phyloP scores from a whole-genome alignment of 2,888 invertebrate genomes.

The Carpatolechia fugitivella region DNA sequence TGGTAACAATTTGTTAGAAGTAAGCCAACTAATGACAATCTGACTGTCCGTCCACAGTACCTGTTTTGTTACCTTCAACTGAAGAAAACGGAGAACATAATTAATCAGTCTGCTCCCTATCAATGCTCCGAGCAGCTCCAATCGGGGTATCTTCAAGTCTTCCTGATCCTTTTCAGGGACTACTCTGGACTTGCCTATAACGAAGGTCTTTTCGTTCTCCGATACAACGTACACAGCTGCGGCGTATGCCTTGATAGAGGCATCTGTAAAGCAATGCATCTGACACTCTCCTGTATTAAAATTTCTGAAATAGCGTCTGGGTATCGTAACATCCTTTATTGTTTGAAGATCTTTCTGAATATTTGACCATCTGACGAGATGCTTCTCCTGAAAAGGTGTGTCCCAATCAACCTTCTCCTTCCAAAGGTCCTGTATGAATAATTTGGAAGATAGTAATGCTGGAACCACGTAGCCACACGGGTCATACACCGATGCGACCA shows the following conservation, averaged over 20 bases:
- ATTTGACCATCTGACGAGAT: background rate
- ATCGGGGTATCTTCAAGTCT: background rate
- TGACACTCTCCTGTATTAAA: too few relatives aligned
- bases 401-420: constrained; percentile 17
- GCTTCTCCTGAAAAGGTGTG: background rate
- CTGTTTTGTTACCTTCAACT: background rate
- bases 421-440: constrained; percentile 17
- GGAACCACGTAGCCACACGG: constrained; percentile 21
- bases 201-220: background rate
- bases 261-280: too few relatives aligned
- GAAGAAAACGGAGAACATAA: background rate
- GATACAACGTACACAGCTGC: too few relatives aligned
- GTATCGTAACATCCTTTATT: too few relatives aligned
- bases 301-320: too few relatives aligned
- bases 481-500: constrained; percentile 18
- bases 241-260: too few relatives aligned
- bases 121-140: background rate
- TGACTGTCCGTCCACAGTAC: background rate
- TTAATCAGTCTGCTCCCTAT: background rate
- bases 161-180: background rate
- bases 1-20: background rate
- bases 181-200: background rate
- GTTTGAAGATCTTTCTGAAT: too few relatives aligned
- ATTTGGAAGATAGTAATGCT: constrained; percentile 13
- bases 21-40: background rate